Percentiles rank a stretch among this genome's conserved stretches.
Conservation (phyloP, 2,113 vertebrate genomes). For the Malurus melanocephalus region DNA sequence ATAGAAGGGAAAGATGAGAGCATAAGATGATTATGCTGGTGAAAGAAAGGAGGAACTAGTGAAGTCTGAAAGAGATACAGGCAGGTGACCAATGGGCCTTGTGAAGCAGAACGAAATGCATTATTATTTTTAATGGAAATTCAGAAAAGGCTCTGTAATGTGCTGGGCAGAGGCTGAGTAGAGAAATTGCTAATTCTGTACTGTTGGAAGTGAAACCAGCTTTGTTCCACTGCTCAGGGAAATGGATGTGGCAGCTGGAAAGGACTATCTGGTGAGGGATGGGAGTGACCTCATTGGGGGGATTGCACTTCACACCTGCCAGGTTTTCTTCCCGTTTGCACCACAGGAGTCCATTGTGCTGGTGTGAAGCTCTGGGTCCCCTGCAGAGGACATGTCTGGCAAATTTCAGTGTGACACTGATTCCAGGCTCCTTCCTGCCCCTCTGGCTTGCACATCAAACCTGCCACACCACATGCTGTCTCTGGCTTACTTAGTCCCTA, state of each 20-base stretch:
- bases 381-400: neutral
- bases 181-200: constrained; percentile 33
- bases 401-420: neutral
- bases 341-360: neutral
- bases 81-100: constrained; percentile 44
- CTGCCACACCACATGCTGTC: neutral
- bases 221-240: neutral
- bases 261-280: neutral
- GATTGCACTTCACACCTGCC: neutral
- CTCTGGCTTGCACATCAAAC: neutral
- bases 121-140: constrained; percentile 69
- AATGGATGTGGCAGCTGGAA: constrained; percentile 3
- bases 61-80: constrained; percentile 38
- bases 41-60: constrained; percentile 31
- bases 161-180: neutral
- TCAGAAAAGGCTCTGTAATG: constrained; percentile 27
- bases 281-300: neutral
- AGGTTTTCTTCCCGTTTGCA: neutral
- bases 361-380: neutral
- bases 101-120: constrained; percentile 56
- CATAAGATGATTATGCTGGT: constrained; percentile 19
- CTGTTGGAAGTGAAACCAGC: neutral
- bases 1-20: constrained; percentile 27
- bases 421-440: neutral
- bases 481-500: neutral